These are phyloP conservation scores for Eulemur macaco DNA, from an alignment of 2,113 vertebrate species.

Conservation along the genomic window DNA sequence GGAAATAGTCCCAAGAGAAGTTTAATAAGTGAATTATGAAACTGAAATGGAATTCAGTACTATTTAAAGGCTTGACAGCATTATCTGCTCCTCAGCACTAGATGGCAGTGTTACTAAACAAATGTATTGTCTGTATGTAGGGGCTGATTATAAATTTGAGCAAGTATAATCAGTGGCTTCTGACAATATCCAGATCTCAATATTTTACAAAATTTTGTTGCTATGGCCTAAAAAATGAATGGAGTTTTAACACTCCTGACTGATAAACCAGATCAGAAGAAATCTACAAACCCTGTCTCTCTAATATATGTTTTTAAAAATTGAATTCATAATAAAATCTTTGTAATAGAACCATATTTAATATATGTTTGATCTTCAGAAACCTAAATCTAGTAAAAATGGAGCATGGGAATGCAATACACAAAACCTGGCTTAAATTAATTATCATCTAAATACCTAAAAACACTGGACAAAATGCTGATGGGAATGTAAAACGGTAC, in stretches of 20 bases:
- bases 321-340: not conserved
- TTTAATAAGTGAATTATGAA: not conserved
- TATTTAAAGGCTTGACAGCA: not conserved
- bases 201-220: not conserved
- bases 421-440: conserved; percentile 10
- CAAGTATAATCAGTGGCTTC: not conserved
- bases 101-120: conserved; percentile 78
- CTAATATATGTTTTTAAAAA: not conserved
- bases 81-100: conserved; percentile 52
- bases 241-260: not conserved
- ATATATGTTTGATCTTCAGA: not conserved
- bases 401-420: not conserved
- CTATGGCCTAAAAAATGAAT: not conserved
- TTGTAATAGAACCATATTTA: not conserved
- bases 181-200: not conserved
- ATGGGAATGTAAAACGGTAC: not conserved
- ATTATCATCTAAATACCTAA: not conserved
- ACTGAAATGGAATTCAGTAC: not conserved
- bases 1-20: rapidly evolving
- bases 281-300: not conserved
- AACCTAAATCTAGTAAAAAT: not conserved
- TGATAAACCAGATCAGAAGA: not conserved
- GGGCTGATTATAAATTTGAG: not conserved
- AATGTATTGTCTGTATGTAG: not conserved
- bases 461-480: not conserved